phyloP scores from a whole-genome alignment of 2,113 vertebrate genomes.

The Rhinoderma darwinii region DNA sequence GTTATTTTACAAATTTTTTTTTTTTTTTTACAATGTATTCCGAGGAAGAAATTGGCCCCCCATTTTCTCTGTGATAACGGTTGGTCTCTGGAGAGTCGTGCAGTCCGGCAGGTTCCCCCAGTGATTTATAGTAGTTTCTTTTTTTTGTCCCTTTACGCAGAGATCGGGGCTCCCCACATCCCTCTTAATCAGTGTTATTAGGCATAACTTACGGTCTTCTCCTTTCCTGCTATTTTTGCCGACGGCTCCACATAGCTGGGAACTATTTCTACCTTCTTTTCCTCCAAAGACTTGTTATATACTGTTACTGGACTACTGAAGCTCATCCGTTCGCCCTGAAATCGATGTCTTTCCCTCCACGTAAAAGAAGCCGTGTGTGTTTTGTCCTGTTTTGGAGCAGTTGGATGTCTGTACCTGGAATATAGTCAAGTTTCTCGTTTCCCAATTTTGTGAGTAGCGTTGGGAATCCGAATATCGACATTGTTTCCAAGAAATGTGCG shows the following conservation, averaged over 20 bases:
- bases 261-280: background rate
- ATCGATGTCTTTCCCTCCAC: background rate
- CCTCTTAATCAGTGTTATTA: background rate
- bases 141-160: background rate
- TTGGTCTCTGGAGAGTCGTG: too few species aligned
- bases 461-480: conserved; percentile 1
- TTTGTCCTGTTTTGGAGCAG: background rate
- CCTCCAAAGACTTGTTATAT: background rate
- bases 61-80: too few species aligned
- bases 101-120: too few species aligned
- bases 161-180: background rate
- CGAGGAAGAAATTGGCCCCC: too few species aligned
- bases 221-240: background rate
- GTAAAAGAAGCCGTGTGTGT: conserved; percentile 33
- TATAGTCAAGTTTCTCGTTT: background rate
- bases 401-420: background rate
- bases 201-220: background rate
- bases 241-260: background rate
- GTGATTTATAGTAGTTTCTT: background rate
- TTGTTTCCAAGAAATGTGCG: background rate
- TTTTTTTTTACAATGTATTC: too few species aligned
- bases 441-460: background rate
- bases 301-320: conserved; percentile 26
- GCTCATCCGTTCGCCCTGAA: background rate
- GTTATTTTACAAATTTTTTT: too few species aligned